These are phyloP conservation scores for Macroteleia sp. DNA, from an alignment of 2,888 invertebrate species.

Conservation along the genomic window DNA sequence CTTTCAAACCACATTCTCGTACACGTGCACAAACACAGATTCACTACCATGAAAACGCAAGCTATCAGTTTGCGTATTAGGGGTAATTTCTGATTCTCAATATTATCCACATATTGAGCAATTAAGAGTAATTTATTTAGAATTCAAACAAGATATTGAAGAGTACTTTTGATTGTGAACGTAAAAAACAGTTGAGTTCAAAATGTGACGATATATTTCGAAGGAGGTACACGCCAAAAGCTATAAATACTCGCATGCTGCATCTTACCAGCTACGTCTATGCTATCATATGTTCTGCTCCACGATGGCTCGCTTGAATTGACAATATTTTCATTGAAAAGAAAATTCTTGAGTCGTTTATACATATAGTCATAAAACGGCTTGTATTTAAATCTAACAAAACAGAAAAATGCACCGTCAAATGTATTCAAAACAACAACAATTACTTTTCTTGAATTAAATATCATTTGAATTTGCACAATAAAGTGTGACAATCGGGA, in stretches of 20 bases:
- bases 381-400: conserved; percentile 10
- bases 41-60: no score
- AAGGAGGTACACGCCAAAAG: conserved; percentile 38
- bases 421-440: neutral
- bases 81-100: no score
- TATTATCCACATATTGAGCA: no score
- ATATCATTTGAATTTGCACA: conserved; percentile 21
- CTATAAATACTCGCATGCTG: conserved; percentile 66
- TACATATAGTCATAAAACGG: conserved; percentile 12
- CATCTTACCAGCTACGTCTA: conserved; percentile 69
- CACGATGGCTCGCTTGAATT: conserved; percentile 49
- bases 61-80: no score
- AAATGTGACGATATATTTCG: conserved; percentile 27
- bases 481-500: conserved; percentile 32
- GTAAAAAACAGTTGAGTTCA: conserved; percentile 22
- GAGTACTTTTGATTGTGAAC: no score
- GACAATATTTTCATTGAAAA: conserved; percentile 29
- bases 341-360: conserved; percentile 7
- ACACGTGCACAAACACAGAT: no score
- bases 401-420: conserved; percentile 23
- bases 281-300: conserved; percentile 65
- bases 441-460: neutral
- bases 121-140: no score
- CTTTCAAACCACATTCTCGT: no score
- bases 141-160: no score